Evolutionary conservation across 2,797 vertebrate genomes (phyloP).

Genomic region (Premnoplex brunnescens): DNA sequence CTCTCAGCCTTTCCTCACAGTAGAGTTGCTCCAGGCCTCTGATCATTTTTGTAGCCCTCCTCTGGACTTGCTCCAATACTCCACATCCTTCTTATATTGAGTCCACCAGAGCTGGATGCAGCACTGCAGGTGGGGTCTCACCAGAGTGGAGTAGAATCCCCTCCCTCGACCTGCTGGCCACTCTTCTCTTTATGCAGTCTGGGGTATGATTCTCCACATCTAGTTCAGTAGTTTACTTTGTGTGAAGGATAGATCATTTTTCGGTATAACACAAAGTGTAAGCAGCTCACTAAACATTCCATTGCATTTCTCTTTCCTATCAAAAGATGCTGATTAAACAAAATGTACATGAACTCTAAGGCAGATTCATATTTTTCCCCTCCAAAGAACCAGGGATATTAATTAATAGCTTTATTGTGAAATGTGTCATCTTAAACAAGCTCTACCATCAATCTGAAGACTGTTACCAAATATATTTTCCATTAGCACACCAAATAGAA

Average conservation of each 20-base stretch:
- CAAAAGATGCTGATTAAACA: not conserved
- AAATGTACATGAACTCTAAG: not conserved
- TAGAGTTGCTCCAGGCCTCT: not conserved
- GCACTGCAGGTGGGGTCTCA: not conserved
- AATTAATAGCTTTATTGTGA: not conserved
- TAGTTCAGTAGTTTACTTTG: not conserved
- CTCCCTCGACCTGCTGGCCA: not conserved
- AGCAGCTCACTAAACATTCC: not conserved
- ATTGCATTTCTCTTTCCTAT: not conserved
- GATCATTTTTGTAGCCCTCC: not conserved
- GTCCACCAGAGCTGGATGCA: not conserved
- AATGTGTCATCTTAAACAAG: not conserved
- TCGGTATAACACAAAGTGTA: not conserved
- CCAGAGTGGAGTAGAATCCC: not conserved
- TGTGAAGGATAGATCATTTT: not conserved
- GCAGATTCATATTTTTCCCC: not conserved
- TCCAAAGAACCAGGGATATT: not conserved
- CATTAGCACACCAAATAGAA: not conserved
- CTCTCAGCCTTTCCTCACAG: not conserved
- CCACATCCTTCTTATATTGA: not conserved
- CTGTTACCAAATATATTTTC: not conserved
- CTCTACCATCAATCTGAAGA: not conserved
- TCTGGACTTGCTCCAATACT: not conserved
- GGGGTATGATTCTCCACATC: not conserved
- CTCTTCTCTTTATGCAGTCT: not conserved